A percentile compares a stretch with the other conserved stretches of the same genome.
phyloP scores from a whole-genome alignment of 2,113 vertebrate species.

The Heloderma charlesbogerti region DNA sequence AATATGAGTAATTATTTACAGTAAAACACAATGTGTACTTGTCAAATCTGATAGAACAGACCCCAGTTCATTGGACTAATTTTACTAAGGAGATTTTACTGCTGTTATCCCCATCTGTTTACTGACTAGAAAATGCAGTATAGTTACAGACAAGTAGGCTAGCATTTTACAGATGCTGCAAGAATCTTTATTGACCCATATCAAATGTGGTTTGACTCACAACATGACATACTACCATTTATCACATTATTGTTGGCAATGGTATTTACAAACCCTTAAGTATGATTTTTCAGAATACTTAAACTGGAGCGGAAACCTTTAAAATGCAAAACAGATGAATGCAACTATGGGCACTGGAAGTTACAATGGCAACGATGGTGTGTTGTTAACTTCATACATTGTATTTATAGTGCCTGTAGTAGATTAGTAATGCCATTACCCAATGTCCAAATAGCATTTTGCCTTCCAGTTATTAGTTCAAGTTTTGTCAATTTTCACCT shows the following conservation, averaged over 20 bases:
- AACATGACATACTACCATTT: neutral
- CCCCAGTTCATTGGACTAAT: neutral
- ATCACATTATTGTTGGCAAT: neutral
- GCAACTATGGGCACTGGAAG: neutral
- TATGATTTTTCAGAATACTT: neutral
- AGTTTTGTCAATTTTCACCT: neutral
- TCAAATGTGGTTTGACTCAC: neutral
- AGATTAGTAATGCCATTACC: no score
- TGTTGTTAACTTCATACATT: neutral
- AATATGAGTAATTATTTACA: conserved; percentile 12
- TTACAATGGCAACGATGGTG: neutral
- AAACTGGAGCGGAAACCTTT: neutral
- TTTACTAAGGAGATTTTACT: conserved; percentile 10
- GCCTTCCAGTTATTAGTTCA: neutral
- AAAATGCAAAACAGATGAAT: neutral
- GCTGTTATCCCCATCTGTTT: neutral
- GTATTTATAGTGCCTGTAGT: no score
- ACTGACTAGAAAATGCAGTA: neutral
- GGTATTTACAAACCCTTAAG: neutral
- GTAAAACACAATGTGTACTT: neutral
- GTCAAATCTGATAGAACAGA: neutral
- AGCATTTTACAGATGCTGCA: neutral
- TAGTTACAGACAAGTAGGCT: neutral
- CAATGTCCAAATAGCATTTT: neutral
- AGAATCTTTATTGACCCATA: neutral